Evolutionary conservation across 2,797 vertebrate species (phyloP).

Genomic region (Ctenochaetus hawaiiensis): DNA sequence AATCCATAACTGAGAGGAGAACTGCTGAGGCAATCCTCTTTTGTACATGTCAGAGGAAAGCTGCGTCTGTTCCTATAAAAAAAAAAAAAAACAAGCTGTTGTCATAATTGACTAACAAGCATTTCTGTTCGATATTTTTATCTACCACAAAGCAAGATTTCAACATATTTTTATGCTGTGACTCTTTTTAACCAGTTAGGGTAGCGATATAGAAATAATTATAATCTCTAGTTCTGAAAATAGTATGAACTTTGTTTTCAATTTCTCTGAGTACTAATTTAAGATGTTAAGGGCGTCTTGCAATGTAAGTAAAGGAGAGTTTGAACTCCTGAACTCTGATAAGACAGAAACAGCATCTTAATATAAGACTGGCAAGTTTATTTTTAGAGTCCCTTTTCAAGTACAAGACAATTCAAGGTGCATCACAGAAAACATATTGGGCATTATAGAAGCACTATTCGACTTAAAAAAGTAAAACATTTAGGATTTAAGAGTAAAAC

Average conservation of each 20-base stretch:
- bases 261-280: background rate
- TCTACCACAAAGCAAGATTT: background rate
- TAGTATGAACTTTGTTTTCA: background rate
- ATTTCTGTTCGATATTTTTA: too few relatives aligned
- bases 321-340: background rate
- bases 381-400: background rate
- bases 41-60: too few relatives aligned
- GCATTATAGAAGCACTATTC: background rate
- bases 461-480: background rate
- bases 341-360: background rate
- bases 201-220: background rate
- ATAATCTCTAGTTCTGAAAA: background rate
- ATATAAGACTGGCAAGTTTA: background rate
- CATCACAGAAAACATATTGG: background rate
- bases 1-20: constrained; percentile 6
- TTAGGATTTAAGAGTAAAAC: background rate
- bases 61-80: too few relatives aligned
- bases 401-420: background rate
- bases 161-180: constrained; percentile 9
- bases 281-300: background rate
- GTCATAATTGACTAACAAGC: too few relatives aligned
- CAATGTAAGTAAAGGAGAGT: background rate
- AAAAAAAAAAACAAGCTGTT: too few relatives aligned
- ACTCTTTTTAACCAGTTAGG: background rate
- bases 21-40: background rate